These are phyloP conservation scores for Anguilla pacifica DNA, from an alignment of 2,797 vertebrate species.

Conservation along the genomic window DNA sequence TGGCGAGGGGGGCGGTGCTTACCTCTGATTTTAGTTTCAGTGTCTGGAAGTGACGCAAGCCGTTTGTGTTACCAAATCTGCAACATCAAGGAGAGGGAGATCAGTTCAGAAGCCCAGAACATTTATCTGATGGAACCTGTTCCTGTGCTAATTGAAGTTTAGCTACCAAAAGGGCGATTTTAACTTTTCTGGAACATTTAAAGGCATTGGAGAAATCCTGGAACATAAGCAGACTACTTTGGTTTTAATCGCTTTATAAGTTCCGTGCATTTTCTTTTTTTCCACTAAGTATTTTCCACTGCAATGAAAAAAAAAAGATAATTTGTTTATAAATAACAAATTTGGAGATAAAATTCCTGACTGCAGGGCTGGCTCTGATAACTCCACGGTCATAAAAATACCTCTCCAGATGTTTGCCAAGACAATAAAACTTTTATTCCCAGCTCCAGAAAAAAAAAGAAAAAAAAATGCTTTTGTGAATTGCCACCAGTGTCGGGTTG, in stretches of 20 bases:
- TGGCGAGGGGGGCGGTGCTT: slow-evolving; percentile 23
- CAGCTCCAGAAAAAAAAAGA: slow-evolving; percentile 31
- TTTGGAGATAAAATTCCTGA: slow-evolving; percentile 21
- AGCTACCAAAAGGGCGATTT: slow-evolving; percentile 51
- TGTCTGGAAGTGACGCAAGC: slow-evolving; percentile 49
- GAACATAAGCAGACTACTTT: not conserved
- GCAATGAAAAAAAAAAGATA: slow-evolving; percentile 22
- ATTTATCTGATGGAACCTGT: slow-evolving; percentile 68
- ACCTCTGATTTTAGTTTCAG: slow-evolving; percentile 46
- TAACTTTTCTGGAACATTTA: slow-evolving; percentile 48
- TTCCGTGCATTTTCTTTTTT: not conserved
- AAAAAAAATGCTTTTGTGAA: slow-evolving; percentile 51
- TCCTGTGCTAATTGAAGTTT: slow-evolving; percentile 68
- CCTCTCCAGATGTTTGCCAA: slow-evolving; percentile 33
- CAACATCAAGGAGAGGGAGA: slow-evolving; percentile 64
- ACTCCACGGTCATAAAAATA: slow-evolving; percentile 36
- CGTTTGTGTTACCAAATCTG: slow-evolving; percentile 55
- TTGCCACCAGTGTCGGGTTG: slow-evolving; percentile 30
- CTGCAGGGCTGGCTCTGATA: not conserved
- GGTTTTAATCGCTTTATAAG: not conserved
- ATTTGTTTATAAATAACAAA: slow-evolving; percentile 38
- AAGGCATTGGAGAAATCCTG: slow-evolving; percentile 23
- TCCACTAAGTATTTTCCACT: slow-evolving; percentile 2
- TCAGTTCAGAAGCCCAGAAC: slow-evolving; percentile 57
- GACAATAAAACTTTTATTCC: slow-evolving; percentile 40